These are phyloP conservation scores for Numenius arquata DNA, from an alignment of 2,113 vertebrate species.

Conservation along the genomic window DNA sequence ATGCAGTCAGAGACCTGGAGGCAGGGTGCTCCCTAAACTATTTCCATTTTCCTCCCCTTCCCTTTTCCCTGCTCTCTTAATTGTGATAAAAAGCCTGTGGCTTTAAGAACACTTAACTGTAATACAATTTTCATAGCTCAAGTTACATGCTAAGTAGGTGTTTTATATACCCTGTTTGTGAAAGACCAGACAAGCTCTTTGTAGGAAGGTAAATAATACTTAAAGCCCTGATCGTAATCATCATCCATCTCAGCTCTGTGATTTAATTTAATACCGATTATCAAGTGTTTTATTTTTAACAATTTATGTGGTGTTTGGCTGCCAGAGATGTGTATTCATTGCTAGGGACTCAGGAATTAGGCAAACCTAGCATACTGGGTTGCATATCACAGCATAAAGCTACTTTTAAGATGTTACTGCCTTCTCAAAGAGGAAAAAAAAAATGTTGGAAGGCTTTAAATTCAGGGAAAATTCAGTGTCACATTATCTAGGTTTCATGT, in stretches of 20 bases:
- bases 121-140: conserved; percentile 60
- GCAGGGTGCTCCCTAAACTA: neutral
- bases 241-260: neutral
- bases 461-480: neutral
- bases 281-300: conserved; percentile 18
- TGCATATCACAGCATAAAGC: neutral
- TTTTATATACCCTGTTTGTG: conserved; percentile 38
- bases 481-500: neutral
- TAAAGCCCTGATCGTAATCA: neutral
- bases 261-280: conserved; percentile 15
- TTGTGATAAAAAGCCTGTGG: conserved; percentile 39
- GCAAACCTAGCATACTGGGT: neutral
- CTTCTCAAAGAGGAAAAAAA: neutral
- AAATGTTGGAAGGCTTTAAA: neutral
- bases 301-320: neutral
- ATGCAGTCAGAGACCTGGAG: neutral
- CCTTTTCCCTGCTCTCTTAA: neutral
- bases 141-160: conserved; percentile 48
- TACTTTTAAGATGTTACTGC: neutral
- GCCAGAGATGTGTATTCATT: neutral
- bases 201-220: conserved; percentile 59
- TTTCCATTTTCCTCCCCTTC: conserved; percentile 1
- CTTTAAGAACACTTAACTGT: conserved; percentile 55
- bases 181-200: conserved; percentile 56
- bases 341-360: neutral